These are phyloP conservation scores for Zaprionus ornatus DNA, from an alignment of 1,140 invertebrate genomes.

Conservation along the genomic window DNA sequence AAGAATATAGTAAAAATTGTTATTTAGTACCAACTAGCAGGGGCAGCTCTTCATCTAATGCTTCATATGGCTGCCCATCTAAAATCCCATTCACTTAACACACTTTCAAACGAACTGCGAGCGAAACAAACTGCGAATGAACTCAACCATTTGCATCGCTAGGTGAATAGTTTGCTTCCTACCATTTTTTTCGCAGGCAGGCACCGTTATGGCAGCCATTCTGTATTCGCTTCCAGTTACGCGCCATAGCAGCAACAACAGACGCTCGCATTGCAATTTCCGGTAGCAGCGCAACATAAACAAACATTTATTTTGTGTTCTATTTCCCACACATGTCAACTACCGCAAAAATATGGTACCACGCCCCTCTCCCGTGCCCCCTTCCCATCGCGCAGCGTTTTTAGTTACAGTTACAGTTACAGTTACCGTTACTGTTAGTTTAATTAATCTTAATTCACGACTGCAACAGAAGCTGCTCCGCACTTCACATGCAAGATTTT, in stretches of 20 bases:
- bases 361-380: background rate
- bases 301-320: constrained; percentile 77
- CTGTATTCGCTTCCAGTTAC: constrained; percentile 64
- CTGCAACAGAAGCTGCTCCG: constrained; percentile 66
- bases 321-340: constrained; percentile 64
- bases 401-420: constrained; percentile 61
- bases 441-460: constrained; percentile 81
- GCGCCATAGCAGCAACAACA: constrained; percentile 13
- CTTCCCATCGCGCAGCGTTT: constrained; percentile 36
- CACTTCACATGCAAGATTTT: constrained; percentile 77
- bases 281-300: constrained; percentile 73
- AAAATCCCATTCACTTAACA: constrained; percentile 53
- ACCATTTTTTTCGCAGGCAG: constrained; percentile 34
- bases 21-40: constrained; percentile 3
- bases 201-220: constrained; percentile 76
- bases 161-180: constrained; percentile 33
- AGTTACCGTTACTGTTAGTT: constrained; percentile 70
- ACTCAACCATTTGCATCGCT: constrained; percentile 44
- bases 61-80: constrained; percentile 36
- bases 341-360: constrained; percentile 42
- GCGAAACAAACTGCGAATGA: constrained; percentile 51
- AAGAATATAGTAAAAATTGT: constrained; percentile 9
- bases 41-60: constrained; percentile 28
- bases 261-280: constrained; percentile 71
- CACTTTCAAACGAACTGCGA: constrained; percentile 41